Base-by-base conservation (phyloP, 2,888 invertebrate species). In the Cryptus armator region DNA sequence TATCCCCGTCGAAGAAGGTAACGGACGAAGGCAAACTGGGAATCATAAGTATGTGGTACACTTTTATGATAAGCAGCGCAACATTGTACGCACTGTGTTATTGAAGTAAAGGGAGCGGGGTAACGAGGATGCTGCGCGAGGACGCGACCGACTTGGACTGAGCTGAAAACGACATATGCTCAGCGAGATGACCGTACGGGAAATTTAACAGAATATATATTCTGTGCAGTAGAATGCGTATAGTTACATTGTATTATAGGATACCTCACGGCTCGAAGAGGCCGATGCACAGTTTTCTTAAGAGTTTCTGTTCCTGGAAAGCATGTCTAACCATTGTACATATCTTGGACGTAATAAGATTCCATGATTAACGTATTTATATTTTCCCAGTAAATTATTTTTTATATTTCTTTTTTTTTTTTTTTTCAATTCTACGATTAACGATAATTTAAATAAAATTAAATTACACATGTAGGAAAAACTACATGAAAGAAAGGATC, bases 171-270 rank as follows among this genome's bases (percentile, higher is more conserved):
- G 84, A 86, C 86, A 86, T 84, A 83, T 86, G 86, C 82, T 82
- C 64, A 84, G 86, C 86, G 86, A 74, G 84, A 71, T 64, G 84
- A 84, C 81, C 56, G 84, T 82, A 86, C 86, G 86, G 86, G 86
- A 86, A 86, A 82, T 83, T 80, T 84, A 86, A 86, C 84, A 86
- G 86, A 86, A 86, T 84, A 53, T 46, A 24, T 46, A 24, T 24
- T 12, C 51, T 59, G 46, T 44, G 74, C 56, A 62, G 32, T 32
- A 46, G 16, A 43, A 46, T 56, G 29, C 51, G 51, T 66, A 29
- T 51, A 32, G 19, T 64, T 43, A 12, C 5, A 51, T 76, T 32
- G 14, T n/a, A 62, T 62, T 62, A n/a, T 62, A 29, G 12, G 76
- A 66, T 76, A 53, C 51, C 51, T 66, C 66, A 66, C 37, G 76